These are phyloP conservation scores for Drosophila cognata DNA, from an alignment of 2,888 invertebrate species.

Conservation along the genomic window DNA sequence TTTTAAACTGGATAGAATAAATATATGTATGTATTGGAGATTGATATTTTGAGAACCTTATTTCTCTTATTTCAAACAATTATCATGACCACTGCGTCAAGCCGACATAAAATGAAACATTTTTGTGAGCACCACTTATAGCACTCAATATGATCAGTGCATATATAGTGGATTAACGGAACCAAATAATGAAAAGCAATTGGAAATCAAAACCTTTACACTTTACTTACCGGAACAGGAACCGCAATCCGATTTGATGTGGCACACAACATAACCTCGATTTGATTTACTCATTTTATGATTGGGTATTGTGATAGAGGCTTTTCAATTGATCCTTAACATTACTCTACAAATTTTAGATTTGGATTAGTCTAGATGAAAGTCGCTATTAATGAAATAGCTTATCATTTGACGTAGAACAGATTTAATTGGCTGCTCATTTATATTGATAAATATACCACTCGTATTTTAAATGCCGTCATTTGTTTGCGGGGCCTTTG, in stretches of 20 bases:
- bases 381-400: not conserved
- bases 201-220: not conserved
- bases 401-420: slow-evolving; percentile 29
- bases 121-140: not conserved
- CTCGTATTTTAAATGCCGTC: slow-evolving; percentile 43
- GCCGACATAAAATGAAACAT: not conserved
- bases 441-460: slow-evolving; percentile 17
- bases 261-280: not conserved
- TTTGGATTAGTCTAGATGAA: not conserved
- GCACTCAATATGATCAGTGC: not conserved
- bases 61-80: no score
- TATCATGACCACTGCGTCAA: no score
- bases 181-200: not conserved
- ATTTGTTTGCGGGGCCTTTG: slow-evolving; percentile 24
- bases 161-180: not conserved
- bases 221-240: not conserved
- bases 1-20: not conserved
- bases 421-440: slow-evolving; percentile 18
- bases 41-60: not conserved
- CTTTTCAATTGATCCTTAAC: not conserved
- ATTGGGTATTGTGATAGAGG: not conserved
- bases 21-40: not conserved
- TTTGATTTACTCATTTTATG: not conserved
- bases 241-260: not conserved
- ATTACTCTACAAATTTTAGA: not conserved